These are phyloP conservation scores for Pluvianellus socialis DNA, from an alignment of 2,113 vertebrate species.

Conservation along the genomic window DNA sequence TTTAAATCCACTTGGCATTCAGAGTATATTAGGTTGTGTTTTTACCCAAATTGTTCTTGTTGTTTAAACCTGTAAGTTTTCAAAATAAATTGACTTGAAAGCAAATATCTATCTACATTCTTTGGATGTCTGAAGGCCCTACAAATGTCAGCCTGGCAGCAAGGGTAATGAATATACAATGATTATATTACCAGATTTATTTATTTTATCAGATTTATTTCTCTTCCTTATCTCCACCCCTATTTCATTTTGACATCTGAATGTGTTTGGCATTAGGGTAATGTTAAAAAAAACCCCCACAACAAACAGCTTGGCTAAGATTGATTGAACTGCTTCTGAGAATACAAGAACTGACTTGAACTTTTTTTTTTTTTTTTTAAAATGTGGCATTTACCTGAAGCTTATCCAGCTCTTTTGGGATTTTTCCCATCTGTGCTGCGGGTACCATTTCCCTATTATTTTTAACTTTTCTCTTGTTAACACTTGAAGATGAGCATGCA, in stretches of 20 bases:
- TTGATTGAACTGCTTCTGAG: neutral
- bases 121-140: neutral
- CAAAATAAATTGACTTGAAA: slow-evolving; percentile 2
- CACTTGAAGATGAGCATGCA: neutral
- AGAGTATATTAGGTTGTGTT: neutral
- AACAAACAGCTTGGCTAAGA: neutral
- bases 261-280: neutral
- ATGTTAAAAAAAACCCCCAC: neutral
- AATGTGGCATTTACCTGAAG: neutral
- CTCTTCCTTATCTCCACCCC: neutral
- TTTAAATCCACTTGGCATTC: neutral
- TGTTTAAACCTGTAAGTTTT: neutral
- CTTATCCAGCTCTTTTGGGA: neutral
- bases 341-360: neutral
- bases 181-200: neutral
- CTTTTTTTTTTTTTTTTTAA: neutral
- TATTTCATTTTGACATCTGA: slow-evolving; percentile 2
- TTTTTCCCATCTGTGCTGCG: neutral
- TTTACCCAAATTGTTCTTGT: neutral
- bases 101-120: neutral
- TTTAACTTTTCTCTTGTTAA: neutral
- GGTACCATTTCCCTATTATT: neutral
- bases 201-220: neutral
- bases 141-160: neutral
- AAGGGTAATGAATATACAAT: neutral